A percentile compares a stretch with the other conserved stretches of the same genome.
phyloP scores from a whole-genome alignment of 2,797 vertebrate species.

The Trematomus bernacchii region DNA sequence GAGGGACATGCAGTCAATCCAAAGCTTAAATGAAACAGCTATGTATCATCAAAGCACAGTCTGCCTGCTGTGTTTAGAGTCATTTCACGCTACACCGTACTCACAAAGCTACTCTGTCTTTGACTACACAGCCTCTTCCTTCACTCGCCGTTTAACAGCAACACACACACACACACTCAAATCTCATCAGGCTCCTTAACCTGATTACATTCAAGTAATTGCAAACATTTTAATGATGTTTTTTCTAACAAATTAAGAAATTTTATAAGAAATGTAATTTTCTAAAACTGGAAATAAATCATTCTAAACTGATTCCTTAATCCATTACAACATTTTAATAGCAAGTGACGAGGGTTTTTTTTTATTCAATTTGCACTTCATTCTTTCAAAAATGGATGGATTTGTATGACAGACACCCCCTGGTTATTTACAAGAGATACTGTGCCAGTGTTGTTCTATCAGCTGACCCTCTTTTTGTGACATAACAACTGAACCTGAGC shows the following conservation, averaged over 20 bases:
- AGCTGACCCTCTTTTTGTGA: constrained; percentile 3
- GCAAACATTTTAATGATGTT: constrained; percentile 9
- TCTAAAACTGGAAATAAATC: constrained; percentile 2
- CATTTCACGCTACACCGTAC: constrained; percentile 59
- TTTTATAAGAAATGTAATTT: constrained; percentile 24
- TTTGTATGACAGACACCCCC: constrained; percentile 40
- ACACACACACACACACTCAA: constrained; percentile 16
- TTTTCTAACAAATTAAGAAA: constrained; percentile 26
- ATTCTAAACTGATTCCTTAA: background rate
- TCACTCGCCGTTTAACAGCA: constrained; percentile 19
- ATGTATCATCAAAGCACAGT: constrained; percentile 69
- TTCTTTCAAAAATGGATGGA: constrained; percentile 17
- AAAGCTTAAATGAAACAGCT: constrained; percentile 50
- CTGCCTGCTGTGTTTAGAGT: constrained; percentile 60
- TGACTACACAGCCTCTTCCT: constrained; percentile 44
- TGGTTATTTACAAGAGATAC: constrained; percentile 25
- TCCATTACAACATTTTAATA: too few relatives aligned
- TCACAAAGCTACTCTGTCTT: constrained; percentile 54
- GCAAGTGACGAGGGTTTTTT: constrained; percentile 17
- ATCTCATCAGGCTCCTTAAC: constrained; percentile 36
- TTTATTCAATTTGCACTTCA: constrained; percentile 4
- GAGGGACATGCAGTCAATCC: constrained; percentile 51
- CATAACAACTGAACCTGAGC: background rate
- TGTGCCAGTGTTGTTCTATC: background rate
- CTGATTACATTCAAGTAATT: constrained; percentile 44